phyloP scores from a whole-genome alignment of 1,140 invertebrate species.

The Gonioctena quinquepunctata region DNA sequence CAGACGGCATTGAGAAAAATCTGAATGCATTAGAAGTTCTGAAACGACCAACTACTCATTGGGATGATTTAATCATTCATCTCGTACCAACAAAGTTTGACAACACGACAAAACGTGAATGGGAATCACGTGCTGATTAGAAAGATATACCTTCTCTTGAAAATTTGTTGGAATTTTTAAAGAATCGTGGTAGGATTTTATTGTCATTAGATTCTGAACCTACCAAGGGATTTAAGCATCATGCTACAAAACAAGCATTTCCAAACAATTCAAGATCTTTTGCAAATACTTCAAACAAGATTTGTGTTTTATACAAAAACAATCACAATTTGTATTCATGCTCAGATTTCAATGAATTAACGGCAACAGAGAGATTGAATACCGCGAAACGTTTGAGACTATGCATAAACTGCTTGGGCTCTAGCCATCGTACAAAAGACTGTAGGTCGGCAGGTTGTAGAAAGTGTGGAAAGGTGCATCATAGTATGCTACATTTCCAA shows the following conservation, averaged over 20 bases:
- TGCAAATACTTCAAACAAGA: background rate
- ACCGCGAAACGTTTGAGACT: constrained; percentile 18
- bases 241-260: background rate
- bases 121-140: constrained; percentile 27
- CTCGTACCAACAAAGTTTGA: constrained; percentile 34
- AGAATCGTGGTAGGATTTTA: constrained; percentile 12
- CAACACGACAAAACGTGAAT: constrained; percentile 27
- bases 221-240: background rate
- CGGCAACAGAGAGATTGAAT: constrained; percentile 13
- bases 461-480: constrained; percentile 21
- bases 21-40: constrained; percentile 20
- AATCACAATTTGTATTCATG: constrained; percentile 11
- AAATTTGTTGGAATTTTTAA: constrained; percentile 15
- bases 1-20: constrained; percentile 24
- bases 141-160: constrained; percentile 9
- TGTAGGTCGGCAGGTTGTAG: constrained; percentile 29
- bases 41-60: constrained; percentile 18
- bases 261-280: constrained; percentile 2
- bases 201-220: background rate
- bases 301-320: constrained; percentile 6
- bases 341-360: constrained; percentile 18
- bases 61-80: constrained; percentile 30
- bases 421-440: constrained; percentile 15
- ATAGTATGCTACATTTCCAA: constrained; percentile 28
- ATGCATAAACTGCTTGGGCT: constrained; percentile 28